Base-by-base conservation (phyloP, 2,797 vertebrate species). In the Loris lydekkerianus region DNA sequence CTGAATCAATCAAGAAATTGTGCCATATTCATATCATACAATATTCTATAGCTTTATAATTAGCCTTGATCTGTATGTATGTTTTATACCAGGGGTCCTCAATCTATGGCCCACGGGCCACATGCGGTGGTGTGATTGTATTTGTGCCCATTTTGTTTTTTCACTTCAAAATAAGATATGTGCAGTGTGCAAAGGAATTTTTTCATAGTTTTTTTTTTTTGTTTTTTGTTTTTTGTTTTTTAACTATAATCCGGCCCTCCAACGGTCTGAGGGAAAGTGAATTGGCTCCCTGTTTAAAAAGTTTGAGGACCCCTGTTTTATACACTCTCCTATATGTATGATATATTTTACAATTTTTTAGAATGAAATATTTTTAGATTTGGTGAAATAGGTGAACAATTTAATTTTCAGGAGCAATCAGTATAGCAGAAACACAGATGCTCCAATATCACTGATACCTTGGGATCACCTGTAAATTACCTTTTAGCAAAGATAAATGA, bases 401-500 rank as follows among this genome's bases (percentile, higher is more conserved):
- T 96, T 94, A 60, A 81, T 87, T 95, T 96, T 83, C 27, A 93
- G 43, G 27, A 94, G 17, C 67, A 94, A 85, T n/a, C 67, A 78
- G 72, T 37, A 90, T 14, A 96, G 63, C 37, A 81, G 56, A 96
- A 93, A 82, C 34, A 67, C 37, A 92, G 77, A 82, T 82, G 20
- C 63, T 73, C 69, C 91, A 89, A 86, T 87, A 97, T 61, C 82
- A 93, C 75, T 27, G 86, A 77, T 81, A 80, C n/a, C 67, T 86
- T 95, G 53, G 34, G 78, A 87, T 73, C 27, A 77, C 40, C 78
- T 73, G 21, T 81, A 97, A 96, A 96, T 94, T 96, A 95, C 73
- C 65, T 96, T 95, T 95, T n/a, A 89, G 58, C 90, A 97, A 97
- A 96, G 92, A 96, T 46, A 93, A 56, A 89, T 95, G 77, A 92